Base-by-base conservation (phyloP, 2,797 vertebrate species). In the Borostomias antarcticus region DNA sequence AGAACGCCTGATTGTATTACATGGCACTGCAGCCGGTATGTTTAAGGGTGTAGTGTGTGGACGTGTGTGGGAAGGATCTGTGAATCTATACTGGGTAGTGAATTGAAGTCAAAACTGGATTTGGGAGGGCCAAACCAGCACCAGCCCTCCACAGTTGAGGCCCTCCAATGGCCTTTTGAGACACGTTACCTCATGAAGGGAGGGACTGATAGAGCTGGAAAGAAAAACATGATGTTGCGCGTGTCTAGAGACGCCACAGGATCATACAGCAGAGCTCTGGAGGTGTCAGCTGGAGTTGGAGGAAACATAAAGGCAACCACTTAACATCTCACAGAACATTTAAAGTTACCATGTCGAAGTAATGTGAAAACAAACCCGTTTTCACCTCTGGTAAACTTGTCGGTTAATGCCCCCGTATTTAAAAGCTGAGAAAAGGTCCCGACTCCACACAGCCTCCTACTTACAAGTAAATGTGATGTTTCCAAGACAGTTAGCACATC, bases 101-200 rank as follows among this genome's bases (percentile, higher is more conserved):
- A 19, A 1, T 7, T 30, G 56, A 32, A 33, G 9, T 43, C 25
- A 53, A 47, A 67, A 68, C 9, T 19, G 64, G 45, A 62, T 73
- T 77, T 47, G 60, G 32, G 3, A 43, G 8, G 21, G 29, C 43
- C 30, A n/a, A 29, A 58, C 73, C 2, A 43, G 43, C 78, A 79
- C 64, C 51, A 61, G 43, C 52, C 64, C 74, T 30, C 76, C 69
- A 50, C 37, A 47, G 29, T 40, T 37, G 21, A 61, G 28, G 72
- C 64, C 9, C 58, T 52, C 37, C 63, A 68, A 56, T 32, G 4
- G 13, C 71, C 70, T 37, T 7, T 66, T 45, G 37, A 66, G 25
- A 29, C 64, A 29, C 57, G 71, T 81, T 69, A 72, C 70, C 72
- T 82, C 70, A 85, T 69, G 62, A 68, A 75, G 77, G 77, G 81